A percentile compares a stretch with the other conserved stretches of the same genome.
These are phyloP conservation scores for Barbus barbus DNA, from an alignment of 2,113 vertebrate species.

Conservation along the genomic window DNA sequence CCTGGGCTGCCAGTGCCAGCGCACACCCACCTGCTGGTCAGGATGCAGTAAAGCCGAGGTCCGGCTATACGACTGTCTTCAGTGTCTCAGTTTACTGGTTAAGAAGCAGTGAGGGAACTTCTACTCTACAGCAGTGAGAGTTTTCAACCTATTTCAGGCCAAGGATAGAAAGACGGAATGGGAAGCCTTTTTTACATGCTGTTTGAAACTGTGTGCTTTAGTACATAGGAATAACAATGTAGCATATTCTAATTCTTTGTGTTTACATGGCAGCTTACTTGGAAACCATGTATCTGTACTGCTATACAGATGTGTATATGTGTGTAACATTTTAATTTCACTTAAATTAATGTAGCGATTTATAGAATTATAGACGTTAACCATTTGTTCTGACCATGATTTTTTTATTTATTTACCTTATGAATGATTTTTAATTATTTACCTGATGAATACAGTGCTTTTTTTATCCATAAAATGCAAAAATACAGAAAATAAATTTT, in stretches of 20 bases:
- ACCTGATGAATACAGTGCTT: too few relatives aligned
- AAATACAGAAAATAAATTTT: too few relatives aligned
- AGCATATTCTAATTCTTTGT: background rate
- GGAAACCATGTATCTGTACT: background rate
- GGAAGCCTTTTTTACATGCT: background rate
- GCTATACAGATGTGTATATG: background rate
- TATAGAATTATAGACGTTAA: background rate
- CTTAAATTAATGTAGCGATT: background rate
- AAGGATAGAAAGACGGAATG: background rate
- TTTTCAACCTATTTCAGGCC: background rate
- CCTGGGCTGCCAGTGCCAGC: slow-evolving; percentile 49
- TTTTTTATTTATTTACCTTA: too few relatives aligned
- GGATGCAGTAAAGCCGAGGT: background rate
- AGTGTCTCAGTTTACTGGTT: background rate
- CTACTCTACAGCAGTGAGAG: background rate
- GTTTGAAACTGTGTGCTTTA: background rate
- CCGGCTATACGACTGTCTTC: background rate
- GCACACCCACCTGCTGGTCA: slow-evolving; percentile 48
- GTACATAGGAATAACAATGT: background rate
- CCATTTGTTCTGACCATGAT: background rate
- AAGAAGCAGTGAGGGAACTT: background rate
- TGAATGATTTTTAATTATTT: background rate
- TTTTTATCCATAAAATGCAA: too few relatives aligned
- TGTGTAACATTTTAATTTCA: background rate
- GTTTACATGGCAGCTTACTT: background rate